Percentiles rank a stretch among this genome's conserved stretches.
These are phyloP conservation scores for Tiliacea citrago DNA, from an alignment of 2,888 invertebrate genomes.

Conservation along the genomic window DNA sequence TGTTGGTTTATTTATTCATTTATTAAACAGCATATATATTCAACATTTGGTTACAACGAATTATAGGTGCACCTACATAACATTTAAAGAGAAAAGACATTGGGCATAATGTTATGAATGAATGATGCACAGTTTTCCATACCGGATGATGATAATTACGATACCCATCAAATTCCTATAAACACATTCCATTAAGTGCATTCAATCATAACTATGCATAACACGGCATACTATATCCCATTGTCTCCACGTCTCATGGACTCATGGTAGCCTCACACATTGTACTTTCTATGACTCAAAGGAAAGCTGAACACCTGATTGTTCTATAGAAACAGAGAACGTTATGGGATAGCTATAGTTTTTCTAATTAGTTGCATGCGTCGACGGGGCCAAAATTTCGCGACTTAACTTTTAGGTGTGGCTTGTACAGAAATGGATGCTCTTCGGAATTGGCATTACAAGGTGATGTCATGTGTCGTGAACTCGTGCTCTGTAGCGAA, in stretches of 20 bases:
- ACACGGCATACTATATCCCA: slow-evolving; percentile 46
- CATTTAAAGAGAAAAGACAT: background rate
- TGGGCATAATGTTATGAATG: background rate
- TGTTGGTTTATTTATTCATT: background rate
- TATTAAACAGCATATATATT: background rate
- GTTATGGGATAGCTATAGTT: slow-evolving; percentile 26
- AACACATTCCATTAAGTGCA: slow-evolving; percentile 20
- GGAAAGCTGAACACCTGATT: slow-evolving; percentile 69
- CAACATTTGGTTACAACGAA: background rate
- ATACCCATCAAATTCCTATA: slow-evolving; percentile 26
- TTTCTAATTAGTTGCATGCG: slow-evolving; percentile 41
- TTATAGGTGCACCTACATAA: background rate
- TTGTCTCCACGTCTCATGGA: slow-evolving; percentile 51
- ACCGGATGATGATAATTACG: slow-evolving; percentile 43
- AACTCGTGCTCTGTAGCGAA: slow-evolving; percentile 10
- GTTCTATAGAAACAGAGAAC: slow-evolving; percentile 61
- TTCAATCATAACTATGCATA: slow-evolving; percentile 29
- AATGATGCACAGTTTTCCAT: background rate
- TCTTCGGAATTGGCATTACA: slow-evolving; percentile 13
- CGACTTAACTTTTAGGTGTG: slow-evolving; percentile 1
- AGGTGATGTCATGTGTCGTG: slow-evolving; percentile 39
- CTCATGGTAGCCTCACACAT: slow-evolving; percentile 46
- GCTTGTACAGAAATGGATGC: slow-evolving; percentile 2
- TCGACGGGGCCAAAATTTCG: slow-evolving; percentile 44
- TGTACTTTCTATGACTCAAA: slow-evolving; percentile 65